Evolutionary conservation across 1,140 invertebrate genomes (phyloP).

Genomic region (Eubasilissa regina): DNA sequence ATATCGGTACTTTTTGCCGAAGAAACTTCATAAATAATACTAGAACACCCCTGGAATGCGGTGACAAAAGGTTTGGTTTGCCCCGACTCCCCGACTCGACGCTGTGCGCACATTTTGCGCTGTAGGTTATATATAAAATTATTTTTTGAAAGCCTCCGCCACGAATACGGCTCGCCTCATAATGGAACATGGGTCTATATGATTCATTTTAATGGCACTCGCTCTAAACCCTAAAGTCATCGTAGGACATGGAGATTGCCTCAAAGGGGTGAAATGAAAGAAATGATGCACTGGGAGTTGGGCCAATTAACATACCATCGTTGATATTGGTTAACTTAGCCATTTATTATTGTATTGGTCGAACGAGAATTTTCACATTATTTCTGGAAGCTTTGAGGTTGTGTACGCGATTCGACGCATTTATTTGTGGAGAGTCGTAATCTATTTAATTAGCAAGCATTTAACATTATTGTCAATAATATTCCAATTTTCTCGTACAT

Average conservation of each 20-base stretch:
- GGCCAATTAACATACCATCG: background rate
- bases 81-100: background rate
- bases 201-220: conserved; percentile 32
- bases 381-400: background rate
- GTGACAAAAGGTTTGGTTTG: background rate
- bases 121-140: conserved; percentile 14
- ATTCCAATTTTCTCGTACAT: no score
- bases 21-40: no score
- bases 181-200: conserved; percentile 19
- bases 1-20: no score
- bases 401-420: no score
- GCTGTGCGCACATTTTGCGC: background rate
- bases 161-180: background rate
- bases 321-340: background rate
- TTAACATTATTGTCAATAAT: no score
- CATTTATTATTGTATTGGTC: background rate
- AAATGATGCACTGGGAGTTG: background rate
- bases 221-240: conserved; percentile 9
- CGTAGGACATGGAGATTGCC: background rate
- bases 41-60: background rate
- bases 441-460: no score
- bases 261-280: conserved; percentile 4
- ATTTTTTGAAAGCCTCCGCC: conserved; percentile 23
- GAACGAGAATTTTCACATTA: background rate
- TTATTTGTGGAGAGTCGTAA: no score